Conservation (phyloP, 1,140 invertebrate genomes). For the Vanessa atalanta region DNA sequence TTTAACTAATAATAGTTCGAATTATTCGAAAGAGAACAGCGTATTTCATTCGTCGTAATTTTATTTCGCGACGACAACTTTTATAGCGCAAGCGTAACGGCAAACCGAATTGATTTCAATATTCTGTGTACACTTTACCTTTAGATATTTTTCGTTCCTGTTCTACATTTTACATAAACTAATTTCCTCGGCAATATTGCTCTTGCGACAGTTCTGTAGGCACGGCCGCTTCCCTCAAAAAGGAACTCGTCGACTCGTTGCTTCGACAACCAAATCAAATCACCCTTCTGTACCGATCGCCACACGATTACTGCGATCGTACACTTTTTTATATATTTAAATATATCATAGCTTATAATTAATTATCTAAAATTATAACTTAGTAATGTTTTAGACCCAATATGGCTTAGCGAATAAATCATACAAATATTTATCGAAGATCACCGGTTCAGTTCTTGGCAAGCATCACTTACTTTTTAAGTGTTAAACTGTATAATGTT, state of each 20-base stretch:
- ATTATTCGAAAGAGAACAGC: constrained; percentile 1
- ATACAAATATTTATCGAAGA: too few species aligned
- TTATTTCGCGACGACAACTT: constrained; percentile 56
- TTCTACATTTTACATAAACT: constrained; percentile 80
- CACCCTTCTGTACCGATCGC: constrained; percentile 72
- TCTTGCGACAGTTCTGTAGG: constrained; percentile 75
- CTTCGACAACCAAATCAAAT: constrained; percentile 76
- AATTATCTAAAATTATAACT: not conserved
- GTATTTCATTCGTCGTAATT: constrained; percentile 43
- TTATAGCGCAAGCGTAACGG: constrained; percentile 39
- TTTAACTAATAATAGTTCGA: not conserved
- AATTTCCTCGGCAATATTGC: constrained; percentile 80
- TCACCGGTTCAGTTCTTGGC: too few species aligned
- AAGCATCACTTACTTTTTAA: too few species aligned
- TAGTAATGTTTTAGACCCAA: not conserved
- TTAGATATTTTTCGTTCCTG: constrained; percentile 73
- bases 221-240: constrained; percentile 68
- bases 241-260: constrained; percentile 69
- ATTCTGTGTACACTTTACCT: constrained; percentile 66
- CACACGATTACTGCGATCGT: constrained; percentile 66
- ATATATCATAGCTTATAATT: not conserved
- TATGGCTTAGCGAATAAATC: too few species aligned
- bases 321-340: constrained; percentile 61
- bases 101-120: constrained; percentile 71
- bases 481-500: too few species aligned